Conservation (phyloP, 2,888 invertebrate genomes). For the Hydrotaea cyrtoneurina region DNA sequence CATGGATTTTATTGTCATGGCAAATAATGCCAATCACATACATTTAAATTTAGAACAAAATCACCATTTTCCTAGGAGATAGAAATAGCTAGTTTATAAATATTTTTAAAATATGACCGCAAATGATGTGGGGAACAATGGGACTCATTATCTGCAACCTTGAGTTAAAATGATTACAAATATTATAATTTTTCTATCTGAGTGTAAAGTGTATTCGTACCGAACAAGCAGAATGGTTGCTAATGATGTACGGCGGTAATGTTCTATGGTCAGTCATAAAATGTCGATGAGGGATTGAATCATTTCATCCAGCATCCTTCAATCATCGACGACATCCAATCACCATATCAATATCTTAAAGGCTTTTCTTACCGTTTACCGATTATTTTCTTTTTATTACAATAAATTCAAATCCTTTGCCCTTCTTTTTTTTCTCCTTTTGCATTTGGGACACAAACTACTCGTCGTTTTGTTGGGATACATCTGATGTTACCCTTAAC, state of each 20-base stretch:
- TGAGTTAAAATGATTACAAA: too few species aligned
- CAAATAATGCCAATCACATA: conserved; percentile 13
- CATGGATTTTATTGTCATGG: conserved; percentile 34
- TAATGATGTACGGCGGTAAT: conserved; percentile 26
- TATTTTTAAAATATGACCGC: too few species aligned
- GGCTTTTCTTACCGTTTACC: conserved; percentile 52
- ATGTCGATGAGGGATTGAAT: conserved; percentile 27
- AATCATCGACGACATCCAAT: conserved; percentile 43
- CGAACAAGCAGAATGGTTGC: neutral
- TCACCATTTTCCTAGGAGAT: too few species aligned
- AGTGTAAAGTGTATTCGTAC: neutral
- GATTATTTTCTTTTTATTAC: conserved; percentile 14
- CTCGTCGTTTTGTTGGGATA: neutral
- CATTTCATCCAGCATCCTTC: conserved; percentile 23
- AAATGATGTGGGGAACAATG: too few species aligned
- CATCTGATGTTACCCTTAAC: conserved; percentile 4
- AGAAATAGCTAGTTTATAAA: too few species aligned
- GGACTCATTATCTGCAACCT: too few species aligned
- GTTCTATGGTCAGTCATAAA: conserved; percentile 59
- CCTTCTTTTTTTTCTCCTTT: too few species aligned
- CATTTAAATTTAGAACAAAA: too few species aligned
- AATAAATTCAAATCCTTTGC: neutral
- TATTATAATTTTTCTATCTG: too few species aligned
- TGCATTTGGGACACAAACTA: neutral
- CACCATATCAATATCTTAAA: conserved; percentile 59